Evolutionary conservation across 2,113 vertebrate genomes (phyloP).

Genomic region (Sturnus vulgaris): DNA sequence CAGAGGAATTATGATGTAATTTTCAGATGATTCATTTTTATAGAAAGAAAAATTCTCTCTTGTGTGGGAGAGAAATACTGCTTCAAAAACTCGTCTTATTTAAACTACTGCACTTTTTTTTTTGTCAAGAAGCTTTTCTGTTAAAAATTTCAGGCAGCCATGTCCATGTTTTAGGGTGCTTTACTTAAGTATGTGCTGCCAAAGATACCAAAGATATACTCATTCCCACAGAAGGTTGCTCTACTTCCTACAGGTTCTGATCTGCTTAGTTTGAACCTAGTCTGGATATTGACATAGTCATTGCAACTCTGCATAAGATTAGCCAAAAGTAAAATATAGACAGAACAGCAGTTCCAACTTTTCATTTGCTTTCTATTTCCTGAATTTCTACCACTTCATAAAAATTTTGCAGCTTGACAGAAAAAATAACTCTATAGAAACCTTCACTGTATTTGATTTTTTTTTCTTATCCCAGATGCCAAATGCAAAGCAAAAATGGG

Average conservation of each 20-base stretch:
- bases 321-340: neutral
- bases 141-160: neutral
- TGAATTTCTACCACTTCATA: neutral
- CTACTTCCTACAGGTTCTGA: neutral
- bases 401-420: neutral
- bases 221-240: neutral
- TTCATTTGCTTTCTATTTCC: neutral
- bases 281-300: neutral
- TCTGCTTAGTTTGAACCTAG: neutral
- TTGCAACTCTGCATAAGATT: neutral
- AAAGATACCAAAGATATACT: neutral
- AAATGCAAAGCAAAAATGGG: slow-evolving; percentile 83
- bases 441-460: neutral
- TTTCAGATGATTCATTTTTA: neutral
- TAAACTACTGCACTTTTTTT: neutral
- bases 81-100: neutral
- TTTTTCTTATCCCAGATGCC: slow-evolving; percentile 73
- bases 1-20: neutral
- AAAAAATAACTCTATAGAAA: neutral
- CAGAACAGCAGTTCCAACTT: neutral
- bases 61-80: neutral
- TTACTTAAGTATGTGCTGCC: neutral
- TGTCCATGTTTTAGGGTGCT: neutral
- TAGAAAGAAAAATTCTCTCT: neutral
- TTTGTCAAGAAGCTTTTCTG: neutral